Evolutionary conservation across 2,113 vertebrate species (phyloP).

Genomic region (Colossoma macropomum): DNA sequence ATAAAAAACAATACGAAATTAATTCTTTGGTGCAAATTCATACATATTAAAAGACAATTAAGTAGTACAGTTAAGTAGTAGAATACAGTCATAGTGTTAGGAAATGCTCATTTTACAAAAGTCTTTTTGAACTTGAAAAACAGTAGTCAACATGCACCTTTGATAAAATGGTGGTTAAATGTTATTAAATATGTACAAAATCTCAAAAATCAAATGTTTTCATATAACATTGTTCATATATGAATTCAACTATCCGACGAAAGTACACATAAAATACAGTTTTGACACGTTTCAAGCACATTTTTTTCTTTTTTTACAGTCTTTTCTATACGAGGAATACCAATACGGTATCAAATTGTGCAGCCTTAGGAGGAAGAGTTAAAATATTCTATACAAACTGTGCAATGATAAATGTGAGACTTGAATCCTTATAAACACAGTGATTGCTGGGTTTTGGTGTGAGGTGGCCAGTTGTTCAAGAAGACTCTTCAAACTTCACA

Average conservation of each 20-base stretch:
- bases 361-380: too few species aligned
- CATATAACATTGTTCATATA: background rate
- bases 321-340: background rate
- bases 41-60: background rate
- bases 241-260: background rate
- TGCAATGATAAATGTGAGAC: background rate
- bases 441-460: background rate
- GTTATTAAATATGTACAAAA: background rate
- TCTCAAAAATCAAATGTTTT: background rate
- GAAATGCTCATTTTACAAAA: background rate
- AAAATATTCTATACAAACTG: background rate
- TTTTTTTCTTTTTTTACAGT: too few species aligned
- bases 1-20: background rate
- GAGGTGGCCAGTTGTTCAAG: background rate
- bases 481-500: background rate
- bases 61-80: too few species aligned
- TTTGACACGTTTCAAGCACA: too few species aligned
- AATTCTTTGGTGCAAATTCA: background rate
- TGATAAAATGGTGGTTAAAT: background rate
- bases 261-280: background rate
- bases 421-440: background rate
- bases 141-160: background rate
- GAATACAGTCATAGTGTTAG: background rate
- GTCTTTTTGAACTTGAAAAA: background rate
- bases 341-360: background rate